Percentiles rank a stretch among this genome's conserved stretches.
Evolutionary conservation across 2,888 invertebrate species (phyloP).

Genomic region (Cabera pusaria): DNA sequence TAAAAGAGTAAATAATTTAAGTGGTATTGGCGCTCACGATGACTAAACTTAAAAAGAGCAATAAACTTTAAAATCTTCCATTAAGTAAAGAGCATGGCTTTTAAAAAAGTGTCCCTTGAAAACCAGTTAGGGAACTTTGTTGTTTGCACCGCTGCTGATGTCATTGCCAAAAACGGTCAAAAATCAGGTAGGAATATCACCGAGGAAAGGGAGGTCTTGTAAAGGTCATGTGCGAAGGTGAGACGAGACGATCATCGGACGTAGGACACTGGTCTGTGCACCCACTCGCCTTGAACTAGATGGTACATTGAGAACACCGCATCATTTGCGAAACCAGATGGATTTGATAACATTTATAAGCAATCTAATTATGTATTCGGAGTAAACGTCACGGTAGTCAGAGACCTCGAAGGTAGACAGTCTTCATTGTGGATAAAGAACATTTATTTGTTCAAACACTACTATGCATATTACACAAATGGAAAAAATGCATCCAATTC

Average conservation of each 20-base stretch:
- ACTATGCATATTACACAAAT: too few species aligned
- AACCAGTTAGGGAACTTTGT: too few species aligned
- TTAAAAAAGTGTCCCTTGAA: too few species aligned
- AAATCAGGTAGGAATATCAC: slow-evolving; percentile 58
- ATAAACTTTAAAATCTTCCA: too few species aligned
- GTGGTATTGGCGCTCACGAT: too few species aligned
- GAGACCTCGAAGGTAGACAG: too few species aligned
- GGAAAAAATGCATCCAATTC: too few species aligned
- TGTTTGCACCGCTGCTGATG: slow-evolving; percentile 27
- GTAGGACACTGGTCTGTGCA: slow-evolving; percentile 38
- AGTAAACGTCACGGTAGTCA: slow-evolving; percentile 25
- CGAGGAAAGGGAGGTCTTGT: slow-evolving; percentile 62
- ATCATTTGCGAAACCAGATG: slow-evolving; percentile 50
- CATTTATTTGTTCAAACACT: too few species aligned
- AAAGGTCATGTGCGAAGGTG: slow-evolving; percentile 70
- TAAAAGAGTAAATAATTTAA: too few species aligned
- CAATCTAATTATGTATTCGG: slow-evolving; percentile 12
- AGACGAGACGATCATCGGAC: slow-evolving; percentile 61
- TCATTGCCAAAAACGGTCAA: slow-evolving; percentile 31
- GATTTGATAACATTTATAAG: slow-evolving; percentile 28
- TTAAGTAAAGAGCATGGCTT: too few species aligned
- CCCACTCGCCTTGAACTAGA: slow-evolving; percentile 71
- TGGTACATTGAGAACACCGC: slow-evolving; percentile 44
- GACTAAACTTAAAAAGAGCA: too few species aligned
- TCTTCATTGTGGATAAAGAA: too few species aligned